Conservation (phyloP, 2,797 vertebrate species). For the Acanthiza pusilla region DNA sequence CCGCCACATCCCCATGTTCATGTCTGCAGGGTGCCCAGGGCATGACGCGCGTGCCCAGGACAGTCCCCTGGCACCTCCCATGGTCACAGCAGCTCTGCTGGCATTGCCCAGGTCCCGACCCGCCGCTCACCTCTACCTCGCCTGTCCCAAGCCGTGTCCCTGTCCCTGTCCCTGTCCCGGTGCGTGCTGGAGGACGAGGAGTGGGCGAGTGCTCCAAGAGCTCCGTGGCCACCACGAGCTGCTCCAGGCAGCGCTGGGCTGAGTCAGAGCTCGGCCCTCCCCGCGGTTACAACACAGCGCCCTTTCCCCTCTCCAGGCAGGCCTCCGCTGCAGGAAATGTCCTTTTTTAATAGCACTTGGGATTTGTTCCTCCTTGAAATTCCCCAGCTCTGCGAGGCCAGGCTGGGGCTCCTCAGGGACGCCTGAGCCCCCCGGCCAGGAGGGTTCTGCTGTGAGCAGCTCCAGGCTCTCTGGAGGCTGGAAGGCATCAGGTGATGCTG, state of each 20-base stretch:
- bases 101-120: neutral
- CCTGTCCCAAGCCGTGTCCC: neutral
- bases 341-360: constrained; percentile 52
- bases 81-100: neutral
- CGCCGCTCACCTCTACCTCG: neutral
- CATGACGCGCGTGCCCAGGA: neutral
- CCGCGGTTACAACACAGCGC: constrained; percentile 50
- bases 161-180: neutral
- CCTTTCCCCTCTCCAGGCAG: constrained; percentile 63
- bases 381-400: neutral
- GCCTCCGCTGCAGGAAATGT: constrained; percentile 45
- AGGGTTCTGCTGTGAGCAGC: neutral
- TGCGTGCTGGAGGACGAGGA: neutral
- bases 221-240: neutral
- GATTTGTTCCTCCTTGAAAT: constrained; percentile 61
- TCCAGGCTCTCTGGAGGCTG: accelerated
- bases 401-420: neutral
- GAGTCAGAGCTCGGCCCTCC: constrained; percentile 54
- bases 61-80: neutral
- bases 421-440: neutral
- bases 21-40: neutral
- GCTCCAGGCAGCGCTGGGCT: neutral
- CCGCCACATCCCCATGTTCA: accelerated
- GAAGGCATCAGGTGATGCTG: neutral
- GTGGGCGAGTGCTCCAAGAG: neutral